Conservation (phyloP, 2,888 invertebrate genomes). For the Macroteleia sp. region DNA sequence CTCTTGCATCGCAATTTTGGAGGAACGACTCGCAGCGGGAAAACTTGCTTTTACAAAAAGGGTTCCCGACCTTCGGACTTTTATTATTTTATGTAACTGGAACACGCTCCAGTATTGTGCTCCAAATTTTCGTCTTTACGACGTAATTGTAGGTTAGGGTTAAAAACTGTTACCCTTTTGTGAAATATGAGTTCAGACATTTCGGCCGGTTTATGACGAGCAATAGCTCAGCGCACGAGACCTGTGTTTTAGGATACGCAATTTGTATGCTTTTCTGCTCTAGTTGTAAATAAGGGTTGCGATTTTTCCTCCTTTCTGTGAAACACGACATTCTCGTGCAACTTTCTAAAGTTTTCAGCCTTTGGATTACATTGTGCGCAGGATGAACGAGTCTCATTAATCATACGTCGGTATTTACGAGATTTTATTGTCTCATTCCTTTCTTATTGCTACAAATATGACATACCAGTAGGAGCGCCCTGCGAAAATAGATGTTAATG, state of each 20-base stretch:
- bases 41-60: constrained; percentile 70
- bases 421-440: constrained; percentile 34
- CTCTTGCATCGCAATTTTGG: constrained; percentile 33
- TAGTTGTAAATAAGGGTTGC: constrained; percentile 82
- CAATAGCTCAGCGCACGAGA: constrained; percentile 50
- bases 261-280: constrained; percentile 72
- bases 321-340: constrained; percentile 53
- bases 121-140: constrained; percentile 71
- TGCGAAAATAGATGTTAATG: background rate
- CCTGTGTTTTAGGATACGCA: constrained; percentile 66
- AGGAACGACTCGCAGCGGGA: constrained; percentile 53
- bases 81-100: constrained; percentile 71
- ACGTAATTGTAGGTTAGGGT: constrained; percentile 80
- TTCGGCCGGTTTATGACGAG: constrained; percentile 67
- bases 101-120: constrained; percentile 73
- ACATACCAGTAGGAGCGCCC: constrained; percentile 6
- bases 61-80: constrained; percentile 67
- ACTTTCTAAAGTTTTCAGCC: constrained; percentile 35
- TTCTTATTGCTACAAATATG: constrained; percentile 46
- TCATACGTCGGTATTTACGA: constrained; percentile 39
- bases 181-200: constrained; percentile 72
- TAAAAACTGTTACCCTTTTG: constrained; percentile 78
- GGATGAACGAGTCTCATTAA: constrained; percentile 22
- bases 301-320: constrained; percentile 69
- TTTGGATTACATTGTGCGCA: constrained; percentile 13